Base-by-base conservation (phyloP, 2,888 invertebrate species). In the Drosophila atripex region DNA sequence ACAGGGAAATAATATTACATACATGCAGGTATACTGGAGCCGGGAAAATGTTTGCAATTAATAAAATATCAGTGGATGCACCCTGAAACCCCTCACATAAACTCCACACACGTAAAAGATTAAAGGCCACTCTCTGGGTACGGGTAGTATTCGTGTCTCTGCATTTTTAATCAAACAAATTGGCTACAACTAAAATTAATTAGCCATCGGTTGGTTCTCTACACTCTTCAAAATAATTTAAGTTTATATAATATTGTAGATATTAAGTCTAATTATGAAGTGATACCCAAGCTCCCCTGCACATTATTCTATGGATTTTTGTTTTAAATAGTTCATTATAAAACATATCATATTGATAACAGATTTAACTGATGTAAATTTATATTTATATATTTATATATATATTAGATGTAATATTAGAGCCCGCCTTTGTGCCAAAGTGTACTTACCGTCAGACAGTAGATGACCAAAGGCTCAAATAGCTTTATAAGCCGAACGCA, bases 391-490 rank as follows among this genome's bases (percentile, higher is more conserved):
- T n/a, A n/a, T n/a, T n/a, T n/a, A n/a, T n/a, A n/a, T n/a, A n/a
- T n/a, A n/a, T n/a, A n/a, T n/a, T 32, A 12, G 7, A 8, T 28
- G 9, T 2, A 12, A 3, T 12, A 32, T 12, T 3, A 12, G 14
- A 8, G 2, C 2, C 18, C 18, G 1, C 1, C 1, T 7, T 41
- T 45, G 21, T 28, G 11, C 21, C 12, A 8, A n/a, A 55, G 60
- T 52, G 54, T 43, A 90, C 90, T 90, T 90, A 96, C 96, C 93
- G 96, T 97, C 84, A 98, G 93, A 71, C 98, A 95, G 91, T 97
- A 96, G 88, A 99, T 98, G 63, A 99, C 98, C 91, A 98, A 95
- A 0, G 98, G 97, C 91, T 99, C 98, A 92, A 99, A 98, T 84
- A 98, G 93, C 79, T 97, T 94, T 73, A 99, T 98, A 91, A 97